Percentiles rank a stretch among this genome's conserved stretches.
Conservation (phyloP, 1,140 invertebrate genomes). For the Kradibia gibbosae region DNA sequence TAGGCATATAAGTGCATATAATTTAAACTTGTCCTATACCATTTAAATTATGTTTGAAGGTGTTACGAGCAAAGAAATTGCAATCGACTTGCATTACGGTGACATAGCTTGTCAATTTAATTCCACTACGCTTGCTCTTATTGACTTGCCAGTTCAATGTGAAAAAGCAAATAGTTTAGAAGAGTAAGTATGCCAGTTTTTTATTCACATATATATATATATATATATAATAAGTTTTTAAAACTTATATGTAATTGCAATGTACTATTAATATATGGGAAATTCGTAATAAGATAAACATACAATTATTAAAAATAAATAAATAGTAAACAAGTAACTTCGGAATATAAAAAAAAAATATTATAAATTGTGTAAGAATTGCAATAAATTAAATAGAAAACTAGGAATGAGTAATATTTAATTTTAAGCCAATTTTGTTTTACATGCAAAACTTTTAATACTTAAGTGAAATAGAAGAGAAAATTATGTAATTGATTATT, state of each 20-base stretch:
- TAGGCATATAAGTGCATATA: too few relatives aligned
- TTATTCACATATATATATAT: background rate
- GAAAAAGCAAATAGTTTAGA: constrained; percentile 77
- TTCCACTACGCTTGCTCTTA: constrained; percentile 73
- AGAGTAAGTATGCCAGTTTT: constrained; percentile 71
- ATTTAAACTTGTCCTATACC: background rate
- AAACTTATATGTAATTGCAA: background rate
- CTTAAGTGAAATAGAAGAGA: background rate
- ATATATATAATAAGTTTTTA: background rate
- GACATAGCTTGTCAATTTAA: constrained; percentile 90
- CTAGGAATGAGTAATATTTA: background rate
- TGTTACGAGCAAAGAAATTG: constrained; percentile 87
- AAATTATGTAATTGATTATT: background rate
- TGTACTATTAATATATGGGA: too few relatives aligned
- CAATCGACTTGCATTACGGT: constrained; percentile 88
- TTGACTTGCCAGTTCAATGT: constrained; percentile 79
- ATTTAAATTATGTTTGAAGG: constrained; percentile 62
- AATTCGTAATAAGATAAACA: too few relatives aligned
- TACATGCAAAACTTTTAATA: background rate
- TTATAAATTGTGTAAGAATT: too few relatives aligned
- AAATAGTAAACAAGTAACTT: background rate
- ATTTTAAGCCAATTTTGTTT: background rate
- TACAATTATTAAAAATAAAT: background rate
- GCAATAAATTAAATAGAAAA: constrained; percentile 4
- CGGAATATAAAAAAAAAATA: too few relatives aligned